Percentiles rank a stretch among this genome's conserved stretches.
Evolutionary conservation across 1,140 invertebrate species (phyloP).

Genomic region (Hycleus cichorii): DNA sequence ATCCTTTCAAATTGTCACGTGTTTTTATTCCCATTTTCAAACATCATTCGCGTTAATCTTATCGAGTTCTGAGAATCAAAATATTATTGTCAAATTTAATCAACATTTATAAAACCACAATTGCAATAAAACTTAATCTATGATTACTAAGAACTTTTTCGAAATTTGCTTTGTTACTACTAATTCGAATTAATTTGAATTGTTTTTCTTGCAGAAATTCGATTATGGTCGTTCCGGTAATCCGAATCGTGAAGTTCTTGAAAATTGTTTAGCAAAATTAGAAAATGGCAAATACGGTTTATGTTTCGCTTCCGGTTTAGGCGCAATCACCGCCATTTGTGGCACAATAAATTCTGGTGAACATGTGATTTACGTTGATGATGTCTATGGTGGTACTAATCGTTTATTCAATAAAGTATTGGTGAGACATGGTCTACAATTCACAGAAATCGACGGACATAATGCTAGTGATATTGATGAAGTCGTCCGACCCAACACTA

Average conservation of each 20-base stretch:
- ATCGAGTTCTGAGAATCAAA: too few relatives aligned
- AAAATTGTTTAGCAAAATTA: slow-evolving; percentile 82
- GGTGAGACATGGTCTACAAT: slow-evolving; percentile 59
- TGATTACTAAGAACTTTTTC: background rate
- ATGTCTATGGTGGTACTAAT: slow-evolving; percentile 93
- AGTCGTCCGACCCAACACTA: slow-evolving; percentile 75
- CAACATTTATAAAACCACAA: too few relatives aligned
- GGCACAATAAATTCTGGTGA: slow-evolving; percentile 77
- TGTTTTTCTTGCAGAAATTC: slow-evolving; percentile 59
- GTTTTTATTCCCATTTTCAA: too few relatives aligned
- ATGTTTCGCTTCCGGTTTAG: slow-evolving; percentile 84
- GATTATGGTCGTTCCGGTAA: slow-evolving; percentile 94
- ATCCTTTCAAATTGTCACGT: too few relatives aligned
- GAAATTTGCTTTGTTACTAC: background rate
- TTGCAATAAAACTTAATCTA: background rate
- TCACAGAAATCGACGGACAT: slow-evolving; percentile 77
- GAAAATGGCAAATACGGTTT: slow-evolving; percentile 86
- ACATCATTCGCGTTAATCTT: too few relatives aligned
- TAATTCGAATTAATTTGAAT: background rate
- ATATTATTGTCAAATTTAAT: too few relatives aligned
- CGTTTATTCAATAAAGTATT: slow-evolving; percentile 56
- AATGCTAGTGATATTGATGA: slow-evolving; percentile 59
- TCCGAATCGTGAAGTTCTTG: slow-evolving; percentile 83
- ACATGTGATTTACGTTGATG: slow-evolving; percentile 86
- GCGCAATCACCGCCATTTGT: slow-evolving; percentile 68